A percentile compares a stretch with the other conserved stretches of the same genome.
Conservation (phyloP, 1,140 invertebrate species). For the Macrobrachium rosenbergii region DNA sequence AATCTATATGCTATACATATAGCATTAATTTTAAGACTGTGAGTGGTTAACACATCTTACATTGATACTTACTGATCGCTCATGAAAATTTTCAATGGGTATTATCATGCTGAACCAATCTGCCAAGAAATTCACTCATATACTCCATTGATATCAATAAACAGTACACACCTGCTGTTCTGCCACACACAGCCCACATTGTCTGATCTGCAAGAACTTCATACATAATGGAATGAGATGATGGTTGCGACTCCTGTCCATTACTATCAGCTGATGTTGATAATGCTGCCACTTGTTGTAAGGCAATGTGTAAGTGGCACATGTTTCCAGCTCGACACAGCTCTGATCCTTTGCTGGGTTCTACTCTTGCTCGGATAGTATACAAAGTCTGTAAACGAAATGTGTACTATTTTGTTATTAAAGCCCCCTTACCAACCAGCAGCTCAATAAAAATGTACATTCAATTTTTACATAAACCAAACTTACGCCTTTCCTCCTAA, state of each 20-base stretch:
- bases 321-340: constrained; percentile 90
- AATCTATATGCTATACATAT: no score
- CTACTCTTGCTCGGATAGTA: constrained; percentile 83
- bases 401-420: background rate
- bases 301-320: constrained; percentile 85
- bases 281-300: constrained; percentile 70
- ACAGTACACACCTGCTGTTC: constrained; percentile 79
- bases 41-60: no score
- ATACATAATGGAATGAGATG: constrained; percentile 83
- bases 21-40: no score
- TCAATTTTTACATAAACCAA: background rate
- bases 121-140: no score
- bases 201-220: constrained; percentile 91
- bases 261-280: background rate
- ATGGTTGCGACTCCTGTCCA: background rate
- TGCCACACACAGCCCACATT: constrained; percentile 92
- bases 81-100: no score
- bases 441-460: background rate
- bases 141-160: no score
- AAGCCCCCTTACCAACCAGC: no score
- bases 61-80: no score
- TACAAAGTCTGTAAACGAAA: constrained; percentile 79
- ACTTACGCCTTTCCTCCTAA: background rate
- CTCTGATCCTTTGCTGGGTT: constrained; percentile 84
- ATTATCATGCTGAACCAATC: no score